Evolutionary conservation across 2,113 vertebrate species (phyloP).

Genomic region (Paraplagusia blochii): DNA sequence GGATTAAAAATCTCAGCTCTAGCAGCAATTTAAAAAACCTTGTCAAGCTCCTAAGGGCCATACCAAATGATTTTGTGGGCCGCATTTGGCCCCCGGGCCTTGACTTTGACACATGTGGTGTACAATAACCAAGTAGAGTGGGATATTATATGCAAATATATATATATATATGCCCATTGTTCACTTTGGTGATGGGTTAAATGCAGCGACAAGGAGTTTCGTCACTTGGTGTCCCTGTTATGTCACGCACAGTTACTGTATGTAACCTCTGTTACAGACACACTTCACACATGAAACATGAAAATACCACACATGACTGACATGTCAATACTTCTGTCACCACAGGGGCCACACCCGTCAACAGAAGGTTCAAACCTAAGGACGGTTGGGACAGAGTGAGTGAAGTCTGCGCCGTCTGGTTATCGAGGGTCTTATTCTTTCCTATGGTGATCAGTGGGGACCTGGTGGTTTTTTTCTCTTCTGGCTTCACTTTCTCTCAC

Average conservation of each 20-base stretch:
- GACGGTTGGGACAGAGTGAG: constrained; percentile 73
- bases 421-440: constrained; percentile 26
- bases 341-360: constrained; percentile 55
- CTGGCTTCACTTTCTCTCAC: constrained; percentile 3
- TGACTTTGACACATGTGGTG: too few relatives aligned
- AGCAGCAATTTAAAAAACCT: too few relatives aligned
- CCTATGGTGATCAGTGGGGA: constrained; percentile 38
- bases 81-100: too few relatives aligned
- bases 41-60: too few relatives aligned
- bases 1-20: too few relatives aligned
- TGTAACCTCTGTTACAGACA: constrained; percentile 16
- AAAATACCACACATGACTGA: constrained; percentile 42
- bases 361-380: constrained; percentile 63
- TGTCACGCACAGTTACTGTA: constrained; percentile 34
- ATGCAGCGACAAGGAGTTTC: too few relatives aligned
- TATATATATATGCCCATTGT: too few relatives aligned
- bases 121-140: too few relatives aligned
- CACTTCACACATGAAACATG: constrained; percentile 3
- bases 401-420: constrained; percentile 56
- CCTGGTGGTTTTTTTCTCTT: constrained; percentile 21
- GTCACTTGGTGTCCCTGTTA: constrained; percentile 42
- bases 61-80: too few relatives aligned
- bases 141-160: too few relatives aligned
- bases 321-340: constrained; percentile 68
- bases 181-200: too few relatives aligned